Conservation (phyloP, 2,113 vertebrate genomes). For the Ceratotherium simum region DNA sequence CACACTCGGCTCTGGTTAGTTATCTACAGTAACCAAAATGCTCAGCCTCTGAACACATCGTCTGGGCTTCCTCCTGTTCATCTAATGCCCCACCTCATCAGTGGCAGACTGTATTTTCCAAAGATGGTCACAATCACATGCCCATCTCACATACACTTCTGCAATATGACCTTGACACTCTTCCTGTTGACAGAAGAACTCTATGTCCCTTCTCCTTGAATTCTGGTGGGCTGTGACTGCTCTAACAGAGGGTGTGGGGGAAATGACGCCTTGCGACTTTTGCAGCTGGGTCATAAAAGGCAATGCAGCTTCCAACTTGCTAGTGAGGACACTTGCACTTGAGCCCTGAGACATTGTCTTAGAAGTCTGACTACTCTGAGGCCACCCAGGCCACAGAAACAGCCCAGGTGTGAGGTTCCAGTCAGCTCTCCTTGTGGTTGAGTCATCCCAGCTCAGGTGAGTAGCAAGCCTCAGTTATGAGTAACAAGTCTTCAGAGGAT, state of each 20-base stretch:
- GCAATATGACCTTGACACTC: background rate
- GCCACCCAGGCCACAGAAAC: background rate
- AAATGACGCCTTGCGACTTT: background rate
- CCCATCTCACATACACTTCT: background rate
- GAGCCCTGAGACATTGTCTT: background rate
- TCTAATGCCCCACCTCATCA: background rate
- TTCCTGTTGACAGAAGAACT: background rate
- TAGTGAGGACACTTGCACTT: background rate
- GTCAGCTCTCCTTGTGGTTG: background rate
- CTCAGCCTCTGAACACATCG: background rate
- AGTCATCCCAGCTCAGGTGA: background rate
- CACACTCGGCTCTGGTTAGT: background rate
- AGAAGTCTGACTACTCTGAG: background rate
- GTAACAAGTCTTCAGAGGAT: background rate
- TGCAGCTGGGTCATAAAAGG: background rate
- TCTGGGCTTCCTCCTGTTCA: background rate
- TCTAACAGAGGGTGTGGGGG: background rate
- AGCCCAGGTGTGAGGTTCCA: background rate
- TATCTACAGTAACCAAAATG: background rate
- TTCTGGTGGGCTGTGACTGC: background rate
- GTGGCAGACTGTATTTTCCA: background rate
- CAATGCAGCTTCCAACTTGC: background rate
- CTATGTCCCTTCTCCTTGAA: background rate
- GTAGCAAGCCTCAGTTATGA: background rate
- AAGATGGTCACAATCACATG: background rate